Evolutionary conservation across 1,140 invertebrate species (phyloP).

Genomic region (Patella vulgata): DNA sequence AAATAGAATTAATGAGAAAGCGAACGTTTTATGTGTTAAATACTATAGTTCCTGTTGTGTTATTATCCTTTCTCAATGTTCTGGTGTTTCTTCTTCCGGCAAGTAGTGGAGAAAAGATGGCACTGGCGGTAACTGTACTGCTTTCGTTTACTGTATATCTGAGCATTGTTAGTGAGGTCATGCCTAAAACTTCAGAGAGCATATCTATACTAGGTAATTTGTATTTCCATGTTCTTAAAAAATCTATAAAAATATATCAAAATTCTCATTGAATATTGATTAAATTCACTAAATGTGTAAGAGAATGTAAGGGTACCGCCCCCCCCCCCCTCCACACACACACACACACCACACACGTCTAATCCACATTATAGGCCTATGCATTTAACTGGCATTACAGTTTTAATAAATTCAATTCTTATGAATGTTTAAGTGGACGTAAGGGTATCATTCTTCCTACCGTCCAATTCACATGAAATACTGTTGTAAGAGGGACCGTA

Average conservation of each 20-base stretch:
- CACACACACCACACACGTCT: too few species aligned
- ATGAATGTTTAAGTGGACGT: too few species aligned
- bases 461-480: too few species aligned
- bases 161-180: slow-evolving; percentile 71
- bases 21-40: slow-evolving; percentile 69
- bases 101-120: slow-evolving; percentile 72
- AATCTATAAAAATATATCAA: not conserved
- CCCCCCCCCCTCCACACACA: too few species aligned
- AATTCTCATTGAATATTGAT: not conserved
- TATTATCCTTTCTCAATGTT: slow-evolving; percentile 71
- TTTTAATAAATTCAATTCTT: too few species aligned
- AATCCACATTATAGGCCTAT: too few species aligned
- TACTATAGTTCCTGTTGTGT: slow-evolving; percentile 71
- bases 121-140: slow-evolving; percentile 71
- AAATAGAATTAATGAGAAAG: slow-evolving; percentile 53
- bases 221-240: not conserved
- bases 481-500: too few species aligned
- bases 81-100: slow-evolving; percentile 72
- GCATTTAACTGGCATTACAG: too few species aligned
- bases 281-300: too few species aligned
- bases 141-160: slow-evolving; percentile 73
- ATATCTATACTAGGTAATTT: slow-evolving; percentile 71
- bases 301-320: too few species aligned
- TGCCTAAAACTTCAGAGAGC: slow-evolving; percentile 72
- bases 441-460: too few species aligned